Evolutionary conservation across 2,797 vertebrate genomes (phyloP).

Genomic region (Chromobotia macracanthus): DNA sequence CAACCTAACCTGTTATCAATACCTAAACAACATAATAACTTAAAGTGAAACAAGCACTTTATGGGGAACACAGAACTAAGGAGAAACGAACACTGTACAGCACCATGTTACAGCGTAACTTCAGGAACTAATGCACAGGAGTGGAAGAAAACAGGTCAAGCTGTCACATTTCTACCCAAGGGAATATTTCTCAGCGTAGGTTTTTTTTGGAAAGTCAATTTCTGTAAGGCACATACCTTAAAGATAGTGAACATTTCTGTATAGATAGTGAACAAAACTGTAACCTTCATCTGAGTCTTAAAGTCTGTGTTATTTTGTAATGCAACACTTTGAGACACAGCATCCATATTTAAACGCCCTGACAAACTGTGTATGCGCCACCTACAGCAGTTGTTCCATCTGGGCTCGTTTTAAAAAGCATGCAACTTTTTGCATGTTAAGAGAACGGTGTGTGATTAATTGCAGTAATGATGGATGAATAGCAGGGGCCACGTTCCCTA

Average conservation of each 20-base stretch:
- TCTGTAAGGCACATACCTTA: not conserved
- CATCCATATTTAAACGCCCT: constrained; percentile 27
- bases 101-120: too few relatives aligned
- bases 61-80: too few relatives aligned
- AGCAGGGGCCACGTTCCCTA: constrained; percentile 23
- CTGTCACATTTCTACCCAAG: not conserved
- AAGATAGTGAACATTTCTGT: not conserved
- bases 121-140: not conserved
- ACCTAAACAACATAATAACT: too few relatives aligned
- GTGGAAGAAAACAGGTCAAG: not conserved
- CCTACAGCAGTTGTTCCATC: constrained; percentile 20
- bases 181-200: not conserved
- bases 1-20: too few relatives aligned
- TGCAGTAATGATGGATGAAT: constrained; percentile 40
- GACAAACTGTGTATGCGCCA: not conserved
- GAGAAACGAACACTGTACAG: too few relatives aligned
- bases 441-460: constrained; percentile 34
- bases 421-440: constrained; percentile 22
- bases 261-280: too few relatives aligned
- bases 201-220: not conserved
- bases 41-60: too few relatives aligned
- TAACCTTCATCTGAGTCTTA: not conserved
- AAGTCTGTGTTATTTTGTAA: not conserved
- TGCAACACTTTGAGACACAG: not conserved
- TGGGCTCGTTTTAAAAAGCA: constrained; percentile 24